phyloP scores from a whole-genome alignment of 2,888 invertebrate species.

The Tortricodes alternella region DNA sequence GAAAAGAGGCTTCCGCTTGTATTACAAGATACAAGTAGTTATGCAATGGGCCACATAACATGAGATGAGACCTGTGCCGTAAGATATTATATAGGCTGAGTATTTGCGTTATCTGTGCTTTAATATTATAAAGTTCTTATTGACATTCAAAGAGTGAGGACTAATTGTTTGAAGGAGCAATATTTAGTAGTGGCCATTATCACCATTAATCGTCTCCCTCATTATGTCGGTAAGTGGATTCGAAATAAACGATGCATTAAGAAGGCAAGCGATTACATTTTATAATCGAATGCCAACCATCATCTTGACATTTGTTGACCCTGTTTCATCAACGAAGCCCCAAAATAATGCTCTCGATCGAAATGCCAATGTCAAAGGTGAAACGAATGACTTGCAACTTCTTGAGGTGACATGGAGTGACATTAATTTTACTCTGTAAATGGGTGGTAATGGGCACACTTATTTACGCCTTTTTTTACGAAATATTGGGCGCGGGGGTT shows the following conservation, averaged over 20 bases:
- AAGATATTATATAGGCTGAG: too few species aligned
- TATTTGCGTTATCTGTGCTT: too few species aligned
- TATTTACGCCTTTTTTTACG: constrained; percentile 20
- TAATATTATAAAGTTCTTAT: too few species aligned
- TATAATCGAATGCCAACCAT: constrained; percentile 23
- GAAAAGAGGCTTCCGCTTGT: too few species aligned
- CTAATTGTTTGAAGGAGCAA: neutral
- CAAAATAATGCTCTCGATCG: constrained; percentile 26
- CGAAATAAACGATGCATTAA: constrained; percentile 26
- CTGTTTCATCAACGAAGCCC: constrained; percentile 29
- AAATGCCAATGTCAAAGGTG: constrained; percentile 32
- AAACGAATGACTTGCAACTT: constrained; percentile 24
- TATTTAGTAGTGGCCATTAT: neutral
- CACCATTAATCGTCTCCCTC: constrained; percentile 9
- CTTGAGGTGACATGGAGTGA: constrained; percentile 19
- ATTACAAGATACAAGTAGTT: too few species aligned
- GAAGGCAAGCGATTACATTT: constrained; percentile 23
- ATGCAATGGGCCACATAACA: too few species aligned
- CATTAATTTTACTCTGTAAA: constrained; percentile 22
- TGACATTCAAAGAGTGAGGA: neutral
- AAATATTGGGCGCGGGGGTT: constrained; percentile 13
- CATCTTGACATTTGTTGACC: constrained; percentile 29
- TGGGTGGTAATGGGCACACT: constrained; percentile 29
- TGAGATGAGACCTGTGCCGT: too few species aligned
- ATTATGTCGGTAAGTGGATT: constrained; percentile 7